These are phyloP conservation scores for Steinernema khuongi DNA, from an alignment of 1,140 invertebrate genomes.

Conservation along the genomic window DNA sequence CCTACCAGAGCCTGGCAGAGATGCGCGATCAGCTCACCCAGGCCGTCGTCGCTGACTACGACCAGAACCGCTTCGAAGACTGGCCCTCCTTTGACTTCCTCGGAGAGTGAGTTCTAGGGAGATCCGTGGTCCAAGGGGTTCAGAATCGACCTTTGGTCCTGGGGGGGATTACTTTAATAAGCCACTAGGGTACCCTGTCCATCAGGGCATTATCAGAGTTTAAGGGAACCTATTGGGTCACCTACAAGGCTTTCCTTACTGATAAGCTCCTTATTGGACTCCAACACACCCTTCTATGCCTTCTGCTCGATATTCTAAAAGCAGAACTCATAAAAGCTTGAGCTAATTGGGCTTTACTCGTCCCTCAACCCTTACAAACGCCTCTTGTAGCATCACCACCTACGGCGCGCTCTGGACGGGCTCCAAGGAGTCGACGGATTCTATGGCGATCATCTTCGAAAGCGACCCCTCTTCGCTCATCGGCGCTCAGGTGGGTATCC, in stretches of 20 bases:
- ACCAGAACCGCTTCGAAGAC: constrained; percentile 49
- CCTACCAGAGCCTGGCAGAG: constrained; percentile 49
- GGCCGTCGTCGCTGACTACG: constrained; percentile 46
- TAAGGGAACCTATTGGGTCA: too few relatives aligned
- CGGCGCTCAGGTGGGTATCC: constrained; percentile 31
- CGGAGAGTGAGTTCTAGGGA: constrained; percentile 35
- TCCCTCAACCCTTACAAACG: background rate
- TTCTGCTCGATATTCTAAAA: too few relatives aligned
- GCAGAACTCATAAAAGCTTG: too few relatives aligned
- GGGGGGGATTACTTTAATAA: too few relatives aligned
- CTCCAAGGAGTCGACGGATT: constrained; percentile 22
- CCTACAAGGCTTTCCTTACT: too few relatives aligned
- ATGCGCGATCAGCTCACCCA: constrained; percentile 57
- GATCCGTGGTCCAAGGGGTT: background rate
- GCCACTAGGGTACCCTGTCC: too few relatives aligned
- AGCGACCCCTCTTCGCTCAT: constrained; percentile 28
- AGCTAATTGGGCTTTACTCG: background rate
- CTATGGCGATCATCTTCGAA: constrained; percentile 40
- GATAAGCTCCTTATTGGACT: too few relatives aligned
- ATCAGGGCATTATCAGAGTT: too few relatives aligned
- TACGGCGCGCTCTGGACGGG: constrained; percentile 40
- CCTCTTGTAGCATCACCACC: constrained; percentile 30
- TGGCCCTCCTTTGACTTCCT: constrained; percentile 55
- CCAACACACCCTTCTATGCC: too few relatives aligned
- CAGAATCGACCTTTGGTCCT: too few relatives aligned